Base-by-base conservation (phyloP, 2,888 invertebrate species). In the Leptinotarsa juncta region DNA sequence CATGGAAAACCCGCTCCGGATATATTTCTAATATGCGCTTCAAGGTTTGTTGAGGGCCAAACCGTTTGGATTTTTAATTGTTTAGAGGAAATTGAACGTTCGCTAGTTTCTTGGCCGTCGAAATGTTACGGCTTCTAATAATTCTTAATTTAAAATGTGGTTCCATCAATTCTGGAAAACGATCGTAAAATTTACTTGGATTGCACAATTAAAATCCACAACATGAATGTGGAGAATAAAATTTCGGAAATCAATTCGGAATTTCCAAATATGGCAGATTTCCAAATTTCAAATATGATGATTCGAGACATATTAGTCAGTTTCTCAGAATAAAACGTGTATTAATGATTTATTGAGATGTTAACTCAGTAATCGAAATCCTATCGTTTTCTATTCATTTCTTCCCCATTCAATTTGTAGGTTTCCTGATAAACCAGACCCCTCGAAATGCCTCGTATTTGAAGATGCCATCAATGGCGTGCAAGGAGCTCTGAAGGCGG, bases 391-490 rank as follows among this genome's bases (percentile, higher is more conserved):
- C 4, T 32, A 32, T 32, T 32, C 1, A 7, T 32, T 32, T 32
- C 32, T 32, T 32, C 32, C 32, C 7, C 32, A 32, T 32, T 32
- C 32, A 7, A 42, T 20, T 69, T 57, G 4, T 48, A 69, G 96
- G 77, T 97, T 97, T 85, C 87, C 90, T 0, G 92, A 93, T 75
- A 89, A 90, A 77, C 93, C 94, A 7, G 84, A 89, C 4, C 91
- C 93, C 4, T 89, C 89, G 73, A 89, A 91, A 86, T 95, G 95
- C 83, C 87, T 97, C 75, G 96, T 96, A 3, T 95, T 97, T 86
- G 97, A 97, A 89, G 97, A 98, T 88, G 95, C 97, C 0, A 94
- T 94, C 0, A 96, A 96, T 86, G 97, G 98, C 0, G 95, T 96
- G 0, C 90, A 91, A 32, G 95, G 94, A 0, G 97, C 93, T 0